Percentiles rank a stretch among this genome's conserved stretches.
These are phyloP conservation scores for Darevskia nairensis DNA, from an alignment of 2,797 vertebrate genomes.

Conservation along the genomic window DNA sequence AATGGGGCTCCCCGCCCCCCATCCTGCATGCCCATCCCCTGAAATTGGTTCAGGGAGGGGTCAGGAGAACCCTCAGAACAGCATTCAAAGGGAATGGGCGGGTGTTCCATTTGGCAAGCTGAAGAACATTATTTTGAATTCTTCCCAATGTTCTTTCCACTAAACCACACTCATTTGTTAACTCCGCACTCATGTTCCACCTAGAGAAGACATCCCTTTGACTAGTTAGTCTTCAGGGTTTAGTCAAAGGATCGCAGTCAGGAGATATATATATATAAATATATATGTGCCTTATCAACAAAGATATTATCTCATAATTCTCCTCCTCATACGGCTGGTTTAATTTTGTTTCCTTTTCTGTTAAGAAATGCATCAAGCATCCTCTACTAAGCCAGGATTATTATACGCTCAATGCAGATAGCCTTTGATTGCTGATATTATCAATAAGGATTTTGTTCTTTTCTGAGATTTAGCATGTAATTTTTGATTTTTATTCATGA, in stretches of 20 bases:
- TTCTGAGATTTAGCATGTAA: neutral
- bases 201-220: neutral
- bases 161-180: neutral
- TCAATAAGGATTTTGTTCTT: neutral
- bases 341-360: conserved; percentile 26
- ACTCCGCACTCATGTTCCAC: neutral
- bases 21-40: no score
- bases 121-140: no score
- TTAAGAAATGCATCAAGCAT: conserved; percentile 1
- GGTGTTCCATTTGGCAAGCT: no score
- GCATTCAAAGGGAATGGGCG: no score
- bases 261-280: neutral
- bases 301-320: conserved; percentile 6
- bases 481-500: conserved; percentile 19
- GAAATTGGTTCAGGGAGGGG: no score
- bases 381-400: conserved; percentile 17
- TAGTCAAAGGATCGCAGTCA: neutral
- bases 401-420: neutral
- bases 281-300: conserved; percentile 5
- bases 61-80: no score
- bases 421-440: conserved; percentile 21
- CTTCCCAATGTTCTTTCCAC: neutral
- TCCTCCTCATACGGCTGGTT: neutral
- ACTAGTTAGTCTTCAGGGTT: conserved; percentile 17
- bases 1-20: no score